phyloP scores from a whole-genome alignment of 2,888 invertebrate species.

The Sphecodes monilicornis region DNA sequence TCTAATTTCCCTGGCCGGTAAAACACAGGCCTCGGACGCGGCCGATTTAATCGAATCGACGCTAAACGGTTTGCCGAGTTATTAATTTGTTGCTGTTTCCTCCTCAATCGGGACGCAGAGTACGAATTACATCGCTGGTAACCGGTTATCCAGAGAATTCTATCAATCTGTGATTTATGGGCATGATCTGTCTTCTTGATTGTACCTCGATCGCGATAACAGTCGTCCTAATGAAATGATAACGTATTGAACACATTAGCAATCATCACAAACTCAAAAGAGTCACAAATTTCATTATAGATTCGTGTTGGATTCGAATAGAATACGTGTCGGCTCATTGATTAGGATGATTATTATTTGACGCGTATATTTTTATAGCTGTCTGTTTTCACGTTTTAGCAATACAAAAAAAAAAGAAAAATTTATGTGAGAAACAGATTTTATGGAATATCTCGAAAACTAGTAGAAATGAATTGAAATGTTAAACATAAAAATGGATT shows the following conservation, averaged over 20 bases:
- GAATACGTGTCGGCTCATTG: background rate
- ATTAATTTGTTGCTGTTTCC: constrained; percentile 51
- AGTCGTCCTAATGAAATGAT: constrained; percentile 1
- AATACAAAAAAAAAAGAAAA: background rate
- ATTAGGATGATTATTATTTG: background rate
- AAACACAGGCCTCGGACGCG: constrained; percentile 24
- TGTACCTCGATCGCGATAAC: background rate
- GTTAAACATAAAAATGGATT: too few species aligned
- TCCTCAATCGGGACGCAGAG: constrained; percentile 37
- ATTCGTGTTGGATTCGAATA: background rate
- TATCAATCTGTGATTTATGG: constrained; percentile 37
- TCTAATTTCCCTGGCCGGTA: constrained; percentile 25
- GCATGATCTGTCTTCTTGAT: background rate
- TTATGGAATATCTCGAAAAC: too few species aligned
- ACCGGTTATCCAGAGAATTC: constrained; percentile 57
- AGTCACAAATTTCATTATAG: background rate
- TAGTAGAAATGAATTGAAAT: too few species aligned
- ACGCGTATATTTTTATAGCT: background rate
- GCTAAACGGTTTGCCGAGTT: constrained; percentile 37
- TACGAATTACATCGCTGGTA: constrained; percentile 45
- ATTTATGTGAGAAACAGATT: too few species aligned
- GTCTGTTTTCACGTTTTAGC: background rate
- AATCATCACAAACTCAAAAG: background rate
- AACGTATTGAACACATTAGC: background rate
- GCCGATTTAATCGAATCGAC: constrained; percentile 52